These are phyloP conservation scores for Phthorimaea operculella DNA, from an alignment of 1,140 invertebrate species.

Conservation along the genomic window DNA sequence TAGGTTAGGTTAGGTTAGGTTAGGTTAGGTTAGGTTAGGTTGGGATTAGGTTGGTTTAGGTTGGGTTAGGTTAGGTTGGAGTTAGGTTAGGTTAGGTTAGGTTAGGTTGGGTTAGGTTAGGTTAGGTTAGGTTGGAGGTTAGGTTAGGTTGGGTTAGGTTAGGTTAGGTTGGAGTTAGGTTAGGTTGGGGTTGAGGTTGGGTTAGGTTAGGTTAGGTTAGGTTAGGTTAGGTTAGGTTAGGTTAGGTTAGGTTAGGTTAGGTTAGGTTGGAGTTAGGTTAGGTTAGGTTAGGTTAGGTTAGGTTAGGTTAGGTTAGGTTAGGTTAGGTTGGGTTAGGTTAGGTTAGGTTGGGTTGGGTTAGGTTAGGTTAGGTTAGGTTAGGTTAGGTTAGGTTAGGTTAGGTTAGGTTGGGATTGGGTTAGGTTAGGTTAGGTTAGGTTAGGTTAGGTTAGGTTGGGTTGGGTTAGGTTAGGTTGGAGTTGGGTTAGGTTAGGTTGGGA, in stretches of 20 bases:
- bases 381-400: slow-evolving; percentile 37
- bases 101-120: slow-evolving; percentile 20
- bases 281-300: slow-evolving; percentile 41
- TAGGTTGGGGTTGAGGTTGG: too few species aligned
- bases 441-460: slow-evolving; percentile 32
- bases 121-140: slow-evolving; percentile 14
- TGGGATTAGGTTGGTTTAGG: slow-evolving; percentile 20
- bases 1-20: slow-evolving; percentile 11
- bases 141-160: too few species aligned
- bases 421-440: slow-evolving; percentile 40
- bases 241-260: slow-evolving; percentile 42
- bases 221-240: slow-evolving; percentile 38
- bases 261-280: slow-evolving; percentile 38
- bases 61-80: slow-evolving; percentile 20
- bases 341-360: slow-evolving; percentile 40
- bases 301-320: slow-evolving; percentile 43
- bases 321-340: slow-evolving; percentile 43
- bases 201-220: slow-evolving; percentile 30
- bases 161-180: too few species aligned
- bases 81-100: slow-evolving; percentile 19
- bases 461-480: slow-evolving; percentile 27
- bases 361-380: slow-evolving; percentile 35
- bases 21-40: slow-evolving; percentile 16
- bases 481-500: slow-evolving; percentile 7
- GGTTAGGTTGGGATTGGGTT: too few species aligned